phyloP scores from a whole-genome alignment of 2,888 invertebrate species.

The Harpagoxenus sublaevis region DNA sequence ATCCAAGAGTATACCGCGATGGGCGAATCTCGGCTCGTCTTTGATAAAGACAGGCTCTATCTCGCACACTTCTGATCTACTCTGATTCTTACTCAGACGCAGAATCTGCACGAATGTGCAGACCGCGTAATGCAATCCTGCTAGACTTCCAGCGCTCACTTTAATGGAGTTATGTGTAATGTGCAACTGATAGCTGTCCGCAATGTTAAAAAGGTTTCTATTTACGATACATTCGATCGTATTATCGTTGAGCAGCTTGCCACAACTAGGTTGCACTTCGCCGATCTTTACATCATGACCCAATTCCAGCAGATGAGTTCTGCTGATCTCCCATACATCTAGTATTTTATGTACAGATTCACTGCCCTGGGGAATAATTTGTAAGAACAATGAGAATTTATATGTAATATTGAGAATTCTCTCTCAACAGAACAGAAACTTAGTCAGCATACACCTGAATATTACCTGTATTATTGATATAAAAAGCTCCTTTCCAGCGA shows the following conservation, averaged over 20 bases:
- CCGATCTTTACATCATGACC: slow-evolving; percentile 87
- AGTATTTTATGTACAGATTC: slow-evolving; percentile 86
- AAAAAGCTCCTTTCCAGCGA: slow-evolving; percentile 86
- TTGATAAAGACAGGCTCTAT: slow-evolving; percentile 87
- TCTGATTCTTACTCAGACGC: slow-evolving; percentile 85
- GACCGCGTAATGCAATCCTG: slow-evolving; percentile 88
- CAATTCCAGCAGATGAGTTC: slow-evolving; percentile 85
- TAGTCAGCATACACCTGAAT: not conserved
- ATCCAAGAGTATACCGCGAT: slow-evolving; percentile 88
- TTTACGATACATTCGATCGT: slow-evolving; percentile 88
- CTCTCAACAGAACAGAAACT: not conserved
- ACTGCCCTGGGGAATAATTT: slow-evolving; percentile 76
- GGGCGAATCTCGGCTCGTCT: slow-evolving; percentile 88
- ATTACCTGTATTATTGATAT: slow-evolving; percentile 86
- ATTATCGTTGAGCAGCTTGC: slow-evolving; percentile 83
- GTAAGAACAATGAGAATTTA: not conserved
- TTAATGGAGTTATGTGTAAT: slow-evolving; percentile 87
- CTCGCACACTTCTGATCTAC: slow-evolving; percentile 80
- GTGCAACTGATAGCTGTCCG: slow-evolving; percentile 87
- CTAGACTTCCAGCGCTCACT: slow-evolving; percentile 87
- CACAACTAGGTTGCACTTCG: slow-evolving; percentile 85
- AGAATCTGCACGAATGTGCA: slow-evolving; percentile 88
- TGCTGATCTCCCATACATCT: slow-evolving; percentile 87
- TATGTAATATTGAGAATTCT: not conserved
- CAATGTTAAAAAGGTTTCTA: slow-evolving; percentile 86